Conservation (phyloP, 2,888 invertebrate genomes). For the Stenichneumon culpator region DNA sequence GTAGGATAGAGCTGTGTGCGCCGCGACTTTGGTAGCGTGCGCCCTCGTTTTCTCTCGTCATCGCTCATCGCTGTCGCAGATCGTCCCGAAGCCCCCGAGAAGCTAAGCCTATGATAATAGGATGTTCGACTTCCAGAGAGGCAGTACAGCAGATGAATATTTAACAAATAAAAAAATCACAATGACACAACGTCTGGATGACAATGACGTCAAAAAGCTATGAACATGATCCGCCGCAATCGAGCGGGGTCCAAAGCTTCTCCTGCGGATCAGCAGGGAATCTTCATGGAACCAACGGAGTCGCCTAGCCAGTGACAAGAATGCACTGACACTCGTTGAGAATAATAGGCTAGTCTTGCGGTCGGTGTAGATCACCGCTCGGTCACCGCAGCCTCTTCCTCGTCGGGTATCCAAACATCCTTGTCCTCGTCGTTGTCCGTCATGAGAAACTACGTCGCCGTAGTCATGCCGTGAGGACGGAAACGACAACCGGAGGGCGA, state of each 20-base stretch:
- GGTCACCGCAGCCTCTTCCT: conserved; percentile 68
- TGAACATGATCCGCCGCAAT: background rate
- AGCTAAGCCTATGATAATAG: background rate
- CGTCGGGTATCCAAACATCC: conserved; percentile 68
- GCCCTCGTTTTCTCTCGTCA: conserved; percentile 34
- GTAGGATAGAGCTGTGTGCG: background rate
- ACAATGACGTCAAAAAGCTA: background rate
- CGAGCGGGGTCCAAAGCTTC: background rate
- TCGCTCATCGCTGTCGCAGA: background rate
- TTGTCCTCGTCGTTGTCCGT: conserved; percentile 65
- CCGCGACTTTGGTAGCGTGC: conserved; percentile 25
- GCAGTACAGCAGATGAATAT: background rate
- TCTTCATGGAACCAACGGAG: conserved; percentile 21
- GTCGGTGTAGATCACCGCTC: conserved; percentile 69
- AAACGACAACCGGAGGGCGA: conserved; percentile 34
- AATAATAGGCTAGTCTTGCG: conserved; percentile 81
- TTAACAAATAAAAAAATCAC: background rate
- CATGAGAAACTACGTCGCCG: conserved; percentile 77
- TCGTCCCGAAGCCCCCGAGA: background rate
- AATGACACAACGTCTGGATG: background rate
- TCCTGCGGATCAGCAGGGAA: background rate
- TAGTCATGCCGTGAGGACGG: background rate
- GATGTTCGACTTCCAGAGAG: background rate
- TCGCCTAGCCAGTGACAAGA: conserved; percentile 44
- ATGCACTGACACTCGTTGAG: conserved; percentile 69